Percentiles rank a stretch among this genome's conserved stretches.
Conservation (phyloP, 2,113 vertebrate genomes). For the Misgurnus mizolepis region DNA sequence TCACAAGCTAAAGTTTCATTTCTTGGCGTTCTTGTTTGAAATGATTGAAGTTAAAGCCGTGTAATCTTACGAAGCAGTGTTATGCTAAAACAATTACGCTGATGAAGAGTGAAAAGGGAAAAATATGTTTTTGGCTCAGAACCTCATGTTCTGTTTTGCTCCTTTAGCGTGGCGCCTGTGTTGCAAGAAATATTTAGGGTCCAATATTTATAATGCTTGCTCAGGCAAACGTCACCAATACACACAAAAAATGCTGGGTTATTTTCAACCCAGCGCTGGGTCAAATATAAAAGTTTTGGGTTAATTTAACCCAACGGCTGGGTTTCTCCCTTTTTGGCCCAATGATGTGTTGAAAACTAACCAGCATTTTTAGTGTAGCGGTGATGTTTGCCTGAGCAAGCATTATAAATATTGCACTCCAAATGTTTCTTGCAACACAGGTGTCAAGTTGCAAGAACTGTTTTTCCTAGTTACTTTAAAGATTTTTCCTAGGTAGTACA, state of each 20-base stretch:
- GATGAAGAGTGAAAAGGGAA: conserved; percentile 1
- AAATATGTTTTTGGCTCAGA: not conserved
- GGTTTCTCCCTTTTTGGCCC: too few species aligned
- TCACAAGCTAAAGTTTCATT: conserved; percentile 9
- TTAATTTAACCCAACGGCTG: too few species aligned
- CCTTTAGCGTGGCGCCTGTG: not conserved
- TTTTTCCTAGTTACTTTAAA: too few species aligned
- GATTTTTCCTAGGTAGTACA: too few species aligned
- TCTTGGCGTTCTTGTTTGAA: not conserved
- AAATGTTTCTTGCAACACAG: not conserved
- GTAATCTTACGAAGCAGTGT: not conserved
- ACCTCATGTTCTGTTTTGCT: not conserved
- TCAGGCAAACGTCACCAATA: not conserved
- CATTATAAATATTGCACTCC: not conserved
- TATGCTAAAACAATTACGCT: conserved; percentile 16
- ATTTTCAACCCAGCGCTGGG: too few species aligned
- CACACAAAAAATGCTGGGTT: not conserved
- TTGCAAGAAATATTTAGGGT: not conserved
- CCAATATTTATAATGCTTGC: not conserved
- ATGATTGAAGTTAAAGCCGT: conserved; percentile 7
- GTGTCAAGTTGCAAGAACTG: not conserved
- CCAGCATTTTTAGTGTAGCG: not conserved
- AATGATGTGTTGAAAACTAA: too few species aligned
- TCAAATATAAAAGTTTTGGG: too few species aligned
- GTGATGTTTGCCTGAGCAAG: not conserved